These are phyloP conservation scores for Acanthosoma haemorrhoidale DNA, from an alignment of 2,888 invertebrate species.

Conservation along the genomic window DNA sequence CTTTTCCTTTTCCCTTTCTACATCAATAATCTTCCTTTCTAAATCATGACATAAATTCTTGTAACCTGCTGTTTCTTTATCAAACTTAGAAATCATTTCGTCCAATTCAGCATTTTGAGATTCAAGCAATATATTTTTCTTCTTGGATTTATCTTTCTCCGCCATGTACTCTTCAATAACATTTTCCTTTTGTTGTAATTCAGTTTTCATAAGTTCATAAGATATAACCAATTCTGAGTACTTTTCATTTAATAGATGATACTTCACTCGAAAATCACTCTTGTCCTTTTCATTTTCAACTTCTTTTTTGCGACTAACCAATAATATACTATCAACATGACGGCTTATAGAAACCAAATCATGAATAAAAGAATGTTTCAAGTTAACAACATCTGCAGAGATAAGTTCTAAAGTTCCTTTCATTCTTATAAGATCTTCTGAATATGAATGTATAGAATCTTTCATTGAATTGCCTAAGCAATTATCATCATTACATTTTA, in stretches of 20 bases:
- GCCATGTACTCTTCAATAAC: neutral
- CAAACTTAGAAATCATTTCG: conserved; percentile 3
- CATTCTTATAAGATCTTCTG: neutral
- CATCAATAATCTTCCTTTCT: conserved; percentile 1
- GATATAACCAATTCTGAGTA: neutral
- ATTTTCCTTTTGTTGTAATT: neutral
- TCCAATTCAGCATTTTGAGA: neutral
- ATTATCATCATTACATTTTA: neutral
- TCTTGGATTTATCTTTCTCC: neutral
- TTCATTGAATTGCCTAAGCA: neutral
- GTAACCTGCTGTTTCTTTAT: neutral
- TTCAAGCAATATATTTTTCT: neutral
- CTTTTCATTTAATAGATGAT: neutral
- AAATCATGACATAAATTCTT: neutral
- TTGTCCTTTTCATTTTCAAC: neutral
- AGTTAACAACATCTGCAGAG: neutral
- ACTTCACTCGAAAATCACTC: neutral
- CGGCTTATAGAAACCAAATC: neutral
- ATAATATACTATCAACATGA: neutral
- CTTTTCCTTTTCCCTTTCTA: neutral
- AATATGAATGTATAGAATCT: neutral
- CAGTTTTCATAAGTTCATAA: neutral
- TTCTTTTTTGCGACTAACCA: neutral
- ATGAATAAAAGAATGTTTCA: neutral
- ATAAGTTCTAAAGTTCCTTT: neutral